Evolutionary conservation across 2,797 vertebrate genomes (phyloP).

Genomic region (Poecilia gillii): DNA sequence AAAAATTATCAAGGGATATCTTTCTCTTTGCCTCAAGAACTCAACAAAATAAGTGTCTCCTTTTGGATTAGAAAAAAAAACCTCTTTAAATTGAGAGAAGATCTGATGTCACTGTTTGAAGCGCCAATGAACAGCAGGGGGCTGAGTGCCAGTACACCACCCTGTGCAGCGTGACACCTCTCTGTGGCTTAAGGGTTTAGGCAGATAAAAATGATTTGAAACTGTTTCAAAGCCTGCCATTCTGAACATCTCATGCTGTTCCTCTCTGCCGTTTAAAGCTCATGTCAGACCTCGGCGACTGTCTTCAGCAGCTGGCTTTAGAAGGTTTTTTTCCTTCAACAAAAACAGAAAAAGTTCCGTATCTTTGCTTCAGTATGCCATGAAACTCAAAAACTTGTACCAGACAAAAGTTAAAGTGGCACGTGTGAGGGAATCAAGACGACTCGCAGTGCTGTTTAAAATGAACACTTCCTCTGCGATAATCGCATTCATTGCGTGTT

Average conservation of each 20-base stretch:
- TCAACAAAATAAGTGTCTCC: conserved; percentile 46
- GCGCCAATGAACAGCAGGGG: conserved; percentile 57
- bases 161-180: conserved; percentile 58
- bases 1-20: conserved; percentile 47
- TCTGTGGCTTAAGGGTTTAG: conserved; percentile 63
- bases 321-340: conserved; percentile 38
- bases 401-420: conserved; percentile 57
- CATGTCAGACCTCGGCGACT: conserved; percentile 55
- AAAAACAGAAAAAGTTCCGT: conserved; percentile 34
- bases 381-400: conserved; percentile 33
- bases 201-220: conserved; percentile 56
- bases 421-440: conserved; percentile 42
- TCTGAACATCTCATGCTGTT: conserved; percentile 60
- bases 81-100: conserved; percentile 46
- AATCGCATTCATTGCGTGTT: conserved; percentile 65
- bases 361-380: conserved; percentile 41
- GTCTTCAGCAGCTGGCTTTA: conserved; percentile 48
- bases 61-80: conserved; percentile 38
- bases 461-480: conserved; percentile 62
- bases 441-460: conserved; percentile 38
- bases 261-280: conserved; percentile 52
- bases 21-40: conserved; percentile 38
- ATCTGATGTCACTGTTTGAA: conserved; percentile 63
- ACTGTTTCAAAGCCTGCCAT: conserved; percentile 58
- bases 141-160: conserved; percentile 49